These are phyloP conservation scores for Platyrinchus mystaceus DNA, from an alignment of 2,797 vertebrate species.

Conservation along the genomic window DNA sequence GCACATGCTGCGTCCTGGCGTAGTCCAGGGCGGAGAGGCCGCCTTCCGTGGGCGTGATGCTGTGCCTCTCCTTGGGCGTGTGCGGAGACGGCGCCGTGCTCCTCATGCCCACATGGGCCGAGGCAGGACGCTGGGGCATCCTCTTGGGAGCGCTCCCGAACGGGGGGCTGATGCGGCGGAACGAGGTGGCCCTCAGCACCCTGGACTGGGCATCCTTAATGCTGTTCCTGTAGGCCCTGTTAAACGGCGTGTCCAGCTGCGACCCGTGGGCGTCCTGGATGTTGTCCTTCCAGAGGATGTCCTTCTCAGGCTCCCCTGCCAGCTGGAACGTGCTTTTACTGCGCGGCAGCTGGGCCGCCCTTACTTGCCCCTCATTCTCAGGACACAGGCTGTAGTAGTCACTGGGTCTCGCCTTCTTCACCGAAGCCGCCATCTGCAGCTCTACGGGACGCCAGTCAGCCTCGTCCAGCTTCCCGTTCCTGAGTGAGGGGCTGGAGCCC, in stretches of 20 bases:
- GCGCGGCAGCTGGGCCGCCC: conserved; percentile 74
- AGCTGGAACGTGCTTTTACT: conserved; percentile 89
- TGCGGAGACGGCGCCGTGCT: conserved; percentile 76
- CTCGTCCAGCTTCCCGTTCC: conserved; percentile 43
- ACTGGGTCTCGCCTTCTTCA: conserved; percentile 15
- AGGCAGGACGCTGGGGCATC: conserved; percentile 72
- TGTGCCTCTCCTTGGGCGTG: conserved; percentile 86
- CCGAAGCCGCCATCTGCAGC: not conserved
- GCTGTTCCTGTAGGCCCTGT: conserved; percentile 85
- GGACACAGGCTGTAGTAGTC: conserved; percentile 37
- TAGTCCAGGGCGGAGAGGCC: conserved; percentile 11
- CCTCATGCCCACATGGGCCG: conserved; percentile 74
- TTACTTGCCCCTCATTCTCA: conserved; percentile 54
- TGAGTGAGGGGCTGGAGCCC: conserved; percentile 2
- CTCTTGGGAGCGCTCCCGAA: conserved; percentile 61
- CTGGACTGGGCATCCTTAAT: conserved; percentile 89
- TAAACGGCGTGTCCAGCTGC: conserved; percentile 75
- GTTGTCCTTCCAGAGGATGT: conserved; percentile 69
- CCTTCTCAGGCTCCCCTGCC: conserved; percentile 61
- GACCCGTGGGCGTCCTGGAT: conserved; percentile 68
- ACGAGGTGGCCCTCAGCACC: conserved; percentile 89
- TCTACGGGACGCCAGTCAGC: conserved; percentile 66
- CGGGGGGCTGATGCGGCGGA: conserved; percentile 76
- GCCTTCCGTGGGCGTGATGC: conserved; percentile 75
- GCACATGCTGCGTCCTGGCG: conserved; percentile 48